Evolutionary conservation across 2,888 invertebrate species (phyloP).

Genomic region (Liodrosophila aerea): DNA sequence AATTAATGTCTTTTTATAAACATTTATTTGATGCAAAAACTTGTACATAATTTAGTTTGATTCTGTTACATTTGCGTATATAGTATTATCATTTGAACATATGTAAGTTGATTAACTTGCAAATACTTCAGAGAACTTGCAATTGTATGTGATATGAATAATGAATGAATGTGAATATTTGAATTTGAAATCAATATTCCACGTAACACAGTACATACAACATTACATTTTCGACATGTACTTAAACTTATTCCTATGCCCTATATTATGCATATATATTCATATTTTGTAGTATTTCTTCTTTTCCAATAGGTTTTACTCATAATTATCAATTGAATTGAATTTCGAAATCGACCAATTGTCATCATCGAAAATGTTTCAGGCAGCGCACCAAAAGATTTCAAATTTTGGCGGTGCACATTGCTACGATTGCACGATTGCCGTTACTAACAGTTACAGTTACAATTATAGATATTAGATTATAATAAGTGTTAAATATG

Average conservation of each 20-base stretch:
- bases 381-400: conserved; percentile 52
- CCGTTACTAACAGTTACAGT: conserved; percentile 55
- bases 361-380: conserved; percentile 11
- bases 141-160: conserved; percentile 23
- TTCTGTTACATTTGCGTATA: conserved; percentile 50
- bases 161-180: conserved; percentile 15
- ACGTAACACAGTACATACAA: conserved; percentile 49
- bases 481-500: conserved; percentile 38
- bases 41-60: conserved; percentile 60
- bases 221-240: conserved; percentile 34
- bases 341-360: conserved; percentile 37
- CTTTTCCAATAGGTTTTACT: conserved; percentile 13
- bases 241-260: conserved; percentile 40
- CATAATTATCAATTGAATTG: conserved; percentile 64
- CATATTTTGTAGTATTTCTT: conserved; percentile 13
- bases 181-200: conserved; percentile 29
- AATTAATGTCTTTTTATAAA: conserved; percentile 56
- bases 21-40: conserved; percentile 75
- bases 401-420: conserved; percentile 42
- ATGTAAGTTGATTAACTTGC: conserved; percentile 35
- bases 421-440: conserved; percentile 72
- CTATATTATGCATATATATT: conserved; percentile 27
- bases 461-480: conserved; percentile 7
- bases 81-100: conserved; percentile 47
- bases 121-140: conserved; percentile 22